A percentile compares a stretch with the other conserved stretches of the same genome.
Evolutionary conservation across 2,113 vertebrate species (phyloP).

Genomic region (Ciconia maguari): DNA sequence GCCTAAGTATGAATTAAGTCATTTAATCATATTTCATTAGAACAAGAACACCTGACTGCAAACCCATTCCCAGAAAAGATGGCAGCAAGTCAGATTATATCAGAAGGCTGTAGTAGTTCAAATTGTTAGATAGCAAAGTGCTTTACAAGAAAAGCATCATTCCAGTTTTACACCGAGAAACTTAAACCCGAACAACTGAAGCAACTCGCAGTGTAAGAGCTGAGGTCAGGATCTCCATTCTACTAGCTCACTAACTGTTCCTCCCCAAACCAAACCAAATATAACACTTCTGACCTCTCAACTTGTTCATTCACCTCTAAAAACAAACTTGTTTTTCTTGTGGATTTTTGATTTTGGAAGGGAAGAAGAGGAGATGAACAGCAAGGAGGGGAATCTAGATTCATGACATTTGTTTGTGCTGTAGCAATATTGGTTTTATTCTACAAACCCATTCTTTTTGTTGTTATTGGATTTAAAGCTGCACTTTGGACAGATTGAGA

Average conservation of each 20-base stretch:
- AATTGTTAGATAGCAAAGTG: not conserved
- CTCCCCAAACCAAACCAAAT: not conserved
- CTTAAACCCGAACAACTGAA: not conserved
- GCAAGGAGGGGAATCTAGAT: not conserved
- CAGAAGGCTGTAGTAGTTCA: not conserved
- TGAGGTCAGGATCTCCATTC: not conserved
- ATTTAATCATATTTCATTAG: not conserved
- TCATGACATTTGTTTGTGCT: not conserved
- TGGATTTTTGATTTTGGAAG: not conserved
- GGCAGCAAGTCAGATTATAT: not conserved
- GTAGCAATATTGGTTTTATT: not conserved
- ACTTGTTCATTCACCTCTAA: not conserved
- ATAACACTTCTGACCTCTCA: not conserved
- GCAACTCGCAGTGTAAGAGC: not conserved
- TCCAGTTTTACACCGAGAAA: not conserved
- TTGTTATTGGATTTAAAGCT: not conserved
- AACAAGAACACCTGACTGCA: not conserved
- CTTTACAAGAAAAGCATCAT: not conserved
- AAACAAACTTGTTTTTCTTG: not conserved
- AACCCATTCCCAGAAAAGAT: not conserved
- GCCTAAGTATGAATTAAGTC: accelerated
- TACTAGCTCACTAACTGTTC: not conserved
- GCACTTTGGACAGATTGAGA: not conserved
- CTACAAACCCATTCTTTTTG: not conserved
- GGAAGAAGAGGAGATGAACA: not conserved